Percentiles rank a stretch among this genome's conserved stretches.
Evolutionary conservation across 2,797 vertebrate genomes (phyloP).

Genomic region (Chiloscyllium punctatum): DNA sequence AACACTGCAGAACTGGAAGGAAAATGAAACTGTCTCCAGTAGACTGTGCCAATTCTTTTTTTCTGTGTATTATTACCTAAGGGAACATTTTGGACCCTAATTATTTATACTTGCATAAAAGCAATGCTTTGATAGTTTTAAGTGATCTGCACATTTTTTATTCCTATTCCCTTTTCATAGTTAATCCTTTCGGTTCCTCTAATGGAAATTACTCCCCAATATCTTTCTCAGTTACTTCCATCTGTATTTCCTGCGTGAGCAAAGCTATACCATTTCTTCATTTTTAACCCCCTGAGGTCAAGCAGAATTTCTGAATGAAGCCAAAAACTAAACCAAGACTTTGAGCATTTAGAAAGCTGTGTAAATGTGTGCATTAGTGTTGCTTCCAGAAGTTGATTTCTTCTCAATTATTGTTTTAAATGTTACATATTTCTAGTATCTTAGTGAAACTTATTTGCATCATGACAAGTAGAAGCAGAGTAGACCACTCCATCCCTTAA

Average conservation of each 20-base stretch:
- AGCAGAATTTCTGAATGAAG: not conserved
- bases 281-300: not conserved
- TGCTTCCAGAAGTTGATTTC: not conserved
- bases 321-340: not conserved
- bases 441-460: not conserved
- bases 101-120: conserved; percentile 26
- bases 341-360: not conserved
- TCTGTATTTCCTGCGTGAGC: conserved; percentile 29
- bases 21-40: not conserved
- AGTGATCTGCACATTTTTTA: not conserved
- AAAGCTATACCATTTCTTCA: conserved; percentile 2
- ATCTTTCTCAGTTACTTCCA: conserved; percentile 32
- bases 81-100: not conserved
- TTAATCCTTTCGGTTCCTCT: conserved; percentile 12
- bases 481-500: too few species aligned
- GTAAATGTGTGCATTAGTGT: not conserved
- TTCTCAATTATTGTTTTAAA: not conserved
- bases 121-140: conserved; percentile 27
- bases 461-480: too few species aligned
- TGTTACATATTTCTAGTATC: not conserved
- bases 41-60: not conserved
- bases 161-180: not conserved
- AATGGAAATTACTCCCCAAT: conserved; percentile 29
- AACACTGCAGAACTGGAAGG: not conserved
- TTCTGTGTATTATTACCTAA: not conserved